phyloP scores from a whole-genome alignment of 2,888 invertebrate species.

The Scaptomyza reducta region DNA sequence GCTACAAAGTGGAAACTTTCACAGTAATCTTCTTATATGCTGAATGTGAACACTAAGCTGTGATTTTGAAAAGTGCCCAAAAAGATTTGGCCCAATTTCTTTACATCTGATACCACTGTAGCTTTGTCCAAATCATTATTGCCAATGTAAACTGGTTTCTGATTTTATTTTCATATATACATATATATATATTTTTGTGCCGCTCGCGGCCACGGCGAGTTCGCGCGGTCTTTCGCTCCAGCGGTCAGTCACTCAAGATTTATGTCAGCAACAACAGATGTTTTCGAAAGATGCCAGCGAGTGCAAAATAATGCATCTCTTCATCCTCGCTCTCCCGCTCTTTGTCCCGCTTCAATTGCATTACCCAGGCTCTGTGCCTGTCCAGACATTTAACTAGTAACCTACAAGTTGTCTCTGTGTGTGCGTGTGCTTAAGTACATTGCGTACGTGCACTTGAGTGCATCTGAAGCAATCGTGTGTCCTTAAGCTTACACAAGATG shows the following conservation, averaged over 20 bases:
- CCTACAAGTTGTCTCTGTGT: constrained; percentile 58
- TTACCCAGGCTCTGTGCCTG: constrained; percentile 21
- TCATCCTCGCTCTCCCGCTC: not conserved
- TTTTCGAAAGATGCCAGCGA: constrained; percentile 53
- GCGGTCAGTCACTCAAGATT: constrained; percentile 81
- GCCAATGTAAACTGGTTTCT: constrained; percentile 39
- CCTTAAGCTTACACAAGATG: constrained; percentile 44
- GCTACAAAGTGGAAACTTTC: not conserved
- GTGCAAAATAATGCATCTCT: constrained; percentile 62
- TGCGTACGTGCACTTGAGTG: constrained; percentile 70
- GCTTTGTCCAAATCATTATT: not conserved
- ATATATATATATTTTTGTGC: not conserved
- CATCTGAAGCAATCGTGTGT: constrained; percentile 54
- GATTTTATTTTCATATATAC: constrained; percentile 1
- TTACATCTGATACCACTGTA: constrained; percentile 36
- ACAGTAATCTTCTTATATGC: not conserved
- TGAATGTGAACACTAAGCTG: not conserved
- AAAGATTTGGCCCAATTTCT: not conserved
- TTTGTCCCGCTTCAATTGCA: constrained; percentile 9
- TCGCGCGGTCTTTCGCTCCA: constrained; percentile 79
- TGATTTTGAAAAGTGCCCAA: not conserved
- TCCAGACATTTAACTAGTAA: constrained; percentile 67
- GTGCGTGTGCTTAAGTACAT: constrained; percentile 67
- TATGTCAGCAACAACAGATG: constrained; percentile 80
- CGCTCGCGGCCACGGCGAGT: constrained; percentile 57